These are phyloP conservation scores for Orientallactaga bullata DNA, from an alignment of 2,113 vertebrate genomes.

Conservation along the genomic window DNA sequence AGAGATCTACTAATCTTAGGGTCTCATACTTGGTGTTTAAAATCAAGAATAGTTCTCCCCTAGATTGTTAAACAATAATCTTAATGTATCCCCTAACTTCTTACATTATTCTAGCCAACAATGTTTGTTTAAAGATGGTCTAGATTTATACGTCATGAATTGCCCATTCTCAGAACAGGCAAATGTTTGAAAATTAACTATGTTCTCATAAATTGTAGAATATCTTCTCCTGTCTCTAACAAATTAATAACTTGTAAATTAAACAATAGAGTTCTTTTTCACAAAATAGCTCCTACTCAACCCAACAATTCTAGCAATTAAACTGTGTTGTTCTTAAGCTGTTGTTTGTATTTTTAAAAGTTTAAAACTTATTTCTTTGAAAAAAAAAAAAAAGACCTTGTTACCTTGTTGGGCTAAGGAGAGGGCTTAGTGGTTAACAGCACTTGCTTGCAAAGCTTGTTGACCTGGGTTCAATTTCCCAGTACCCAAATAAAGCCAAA, in stretches of 20 bases:
- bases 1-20: background rate
- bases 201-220: background rate
- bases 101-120: background rate
- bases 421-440: no score
- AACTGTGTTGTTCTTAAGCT: background rate
- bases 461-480: no score
- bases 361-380: background rate
- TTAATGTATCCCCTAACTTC: background rate
- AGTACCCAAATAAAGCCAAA: no score
- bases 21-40: background rate
- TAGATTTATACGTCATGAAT: background rate
- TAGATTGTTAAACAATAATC: background rate
- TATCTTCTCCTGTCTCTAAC: background rate
- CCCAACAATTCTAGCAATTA: background rate
- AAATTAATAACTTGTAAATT: constrained; percentile 43
- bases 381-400: no score
- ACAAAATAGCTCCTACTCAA: background rate
- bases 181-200: constrained; percentile 29
- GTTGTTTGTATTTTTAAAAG: background rate
- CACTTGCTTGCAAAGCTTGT: no score
- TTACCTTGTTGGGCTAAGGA: no score
- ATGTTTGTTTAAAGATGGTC: background rate
- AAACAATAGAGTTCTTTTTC: background rate
- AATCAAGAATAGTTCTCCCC: background rate
- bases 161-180: background rate